Percentiles rank a stretch among this genome's conserved stretches.
These are phyloP conservation scores for Lepidothrix coronata DNA, from an alignment of 2,113 vertebrate genomes.

Conservation along the genomic window DNA sequence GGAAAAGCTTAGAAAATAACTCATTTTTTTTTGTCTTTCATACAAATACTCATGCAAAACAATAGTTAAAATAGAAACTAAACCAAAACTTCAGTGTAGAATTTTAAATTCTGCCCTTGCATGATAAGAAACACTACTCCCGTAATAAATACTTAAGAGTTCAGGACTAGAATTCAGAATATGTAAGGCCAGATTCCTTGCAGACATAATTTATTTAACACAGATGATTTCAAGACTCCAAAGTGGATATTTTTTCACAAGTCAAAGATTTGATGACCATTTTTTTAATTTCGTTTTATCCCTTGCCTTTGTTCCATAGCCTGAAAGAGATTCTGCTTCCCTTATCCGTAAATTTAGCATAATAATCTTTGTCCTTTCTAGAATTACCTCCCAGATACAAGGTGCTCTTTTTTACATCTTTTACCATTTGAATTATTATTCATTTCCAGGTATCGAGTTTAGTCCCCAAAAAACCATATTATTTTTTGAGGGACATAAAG, in stretches of 20 bases:
- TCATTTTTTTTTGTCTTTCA: background rate
- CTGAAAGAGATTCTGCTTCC: background rate
- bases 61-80: background rate
- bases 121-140: background rate
- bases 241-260: background rate
- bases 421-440: background rate
- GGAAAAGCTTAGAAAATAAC: background rate
- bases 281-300: background rate
- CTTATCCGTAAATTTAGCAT: background rate
- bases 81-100: background rate
- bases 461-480: accelerated
- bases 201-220: background rate
- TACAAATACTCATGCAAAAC: background rate
- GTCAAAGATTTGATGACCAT: background rate
- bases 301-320: background rate
- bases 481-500: background rate
- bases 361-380: background rate
- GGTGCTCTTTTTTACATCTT: background rate
- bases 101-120: background rate
- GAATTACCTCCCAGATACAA: background rate
- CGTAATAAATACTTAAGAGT: background rate
- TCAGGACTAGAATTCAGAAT: background rate
- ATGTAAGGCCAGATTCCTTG: background rate
- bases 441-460: background rate
- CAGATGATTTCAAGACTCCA: background rate